Evolutionary conservation across 2,888 invertebrate species (phyloP).

Genomic region (Adelognathus sp.): DNA sequence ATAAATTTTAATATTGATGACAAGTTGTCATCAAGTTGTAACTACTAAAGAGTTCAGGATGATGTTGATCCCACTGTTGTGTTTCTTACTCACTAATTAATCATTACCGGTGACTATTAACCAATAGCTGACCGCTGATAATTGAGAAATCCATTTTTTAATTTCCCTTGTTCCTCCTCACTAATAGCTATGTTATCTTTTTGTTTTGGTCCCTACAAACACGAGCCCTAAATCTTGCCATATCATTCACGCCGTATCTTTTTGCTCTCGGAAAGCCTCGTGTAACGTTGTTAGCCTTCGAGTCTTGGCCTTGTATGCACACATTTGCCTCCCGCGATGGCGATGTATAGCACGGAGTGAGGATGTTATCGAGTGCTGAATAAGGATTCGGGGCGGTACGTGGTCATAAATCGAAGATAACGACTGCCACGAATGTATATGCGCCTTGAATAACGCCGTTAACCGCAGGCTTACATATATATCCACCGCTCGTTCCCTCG

Average conservation of each 20-base stretch:
- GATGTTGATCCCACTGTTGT: too few species aligned
- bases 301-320: background rate
- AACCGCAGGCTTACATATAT: conserved; percentile 63
- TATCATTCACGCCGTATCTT: background rate
- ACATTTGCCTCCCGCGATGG: background rate
- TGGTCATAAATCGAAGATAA: conserved; percentile 74
- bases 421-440: conserved; percentile 63
- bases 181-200: too few species aligned
- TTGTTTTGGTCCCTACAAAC: background rate
- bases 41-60: too few species aligned
- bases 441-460: conserved; percentile 69
- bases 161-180: too few species aligned
- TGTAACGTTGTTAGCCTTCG: background rate
- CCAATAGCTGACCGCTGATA: too few species aligned
- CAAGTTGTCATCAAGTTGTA: too few species aligned
- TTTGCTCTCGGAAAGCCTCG: too few species aligned
- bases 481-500: conserved; percentile 12
- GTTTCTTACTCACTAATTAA: too few species aligned
- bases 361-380: conserved; percentile 56
- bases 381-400: conserved; percentile 73
- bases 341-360: background rate
- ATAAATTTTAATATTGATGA: too few species aligned
- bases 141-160: too few species aligned
- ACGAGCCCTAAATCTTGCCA: background rate
- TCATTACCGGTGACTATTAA: too few species aligned